A percentile compares a stretch with the other conserved stretches of the same genome.
Conservation (phyloP, 1,140 invertebrate species). For the Lepidurus couesii region DNA sequence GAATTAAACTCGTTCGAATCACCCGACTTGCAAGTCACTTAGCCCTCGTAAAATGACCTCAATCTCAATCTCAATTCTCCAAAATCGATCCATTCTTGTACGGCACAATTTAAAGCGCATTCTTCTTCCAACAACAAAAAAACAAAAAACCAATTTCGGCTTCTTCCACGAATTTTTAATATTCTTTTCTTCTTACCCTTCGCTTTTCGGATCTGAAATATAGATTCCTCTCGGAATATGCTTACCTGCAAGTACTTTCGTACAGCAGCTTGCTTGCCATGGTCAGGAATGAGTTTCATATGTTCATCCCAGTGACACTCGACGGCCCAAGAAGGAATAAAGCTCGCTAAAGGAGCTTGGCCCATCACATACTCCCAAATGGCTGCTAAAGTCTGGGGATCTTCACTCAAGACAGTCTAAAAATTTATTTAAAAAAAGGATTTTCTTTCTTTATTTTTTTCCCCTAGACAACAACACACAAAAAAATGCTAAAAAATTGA, state of each 20-base stretch:
- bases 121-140: too few relatives aligned
- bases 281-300: neutral
- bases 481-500: too few relatives aligned
- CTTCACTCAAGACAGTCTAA: neutral
- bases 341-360: neutral
- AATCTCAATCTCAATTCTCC: too few relatives aligned
- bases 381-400: neutral
- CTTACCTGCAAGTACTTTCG: neutral
- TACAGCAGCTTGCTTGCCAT: neutral
- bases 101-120: too few relatives aligned
- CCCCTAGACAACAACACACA: too few relatives aligned
- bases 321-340: neutral
- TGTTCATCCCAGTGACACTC: neutral
- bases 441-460: neutral
- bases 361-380: constrained; percentile 7
- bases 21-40: too few relatives aligned
- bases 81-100: too few relatives aligned
- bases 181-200: too few relatives aligned
- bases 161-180: too few relatives aligned
- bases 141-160: too few relatives aligned
- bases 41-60: too few relatives aligned
- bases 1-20: too few relatives aligned
- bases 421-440: neutral
- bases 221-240: neutral
- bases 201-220: neutral